These are phyloP conservation scores for Sceloporus undulatus DNA, from an alignment of 2,113 vertebrate genomes.

Conservation along the genomic window DNA sequence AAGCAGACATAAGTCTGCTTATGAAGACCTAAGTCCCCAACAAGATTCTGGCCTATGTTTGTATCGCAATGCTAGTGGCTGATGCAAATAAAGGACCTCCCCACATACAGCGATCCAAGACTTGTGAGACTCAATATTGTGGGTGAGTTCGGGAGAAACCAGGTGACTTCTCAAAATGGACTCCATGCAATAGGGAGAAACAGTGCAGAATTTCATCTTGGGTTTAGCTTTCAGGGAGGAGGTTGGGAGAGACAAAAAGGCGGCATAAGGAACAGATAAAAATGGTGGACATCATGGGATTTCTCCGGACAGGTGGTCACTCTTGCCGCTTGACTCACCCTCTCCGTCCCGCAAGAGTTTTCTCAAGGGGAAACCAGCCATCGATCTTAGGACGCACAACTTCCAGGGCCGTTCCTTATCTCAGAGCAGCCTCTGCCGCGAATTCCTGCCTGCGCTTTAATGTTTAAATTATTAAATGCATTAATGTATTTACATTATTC, in stretches of 20 bases:
- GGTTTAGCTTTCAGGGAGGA: background rate
- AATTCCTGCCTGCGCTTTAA: conserved; percentile 89
- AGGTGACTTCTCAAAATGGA: conserved; percentile 42
- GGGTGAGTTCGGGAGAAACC: conserved; percentile 15
- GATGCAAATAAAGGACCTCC: too few relatives aligned
- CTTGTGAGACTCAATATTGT: too few relatives aligned
- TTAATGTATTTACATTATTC: conserved; percentile 99
- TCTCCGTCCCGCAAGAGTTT: conserved; percentile 50
- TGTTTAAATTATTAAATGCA: conserved; percentile 99
- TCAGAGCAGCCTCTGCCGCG: conserved; percentile 81
- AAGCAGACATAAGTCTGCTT: too few relatives aligned
- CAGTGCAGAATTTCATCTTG: background rate
- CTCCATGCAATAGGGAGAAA: background rate
- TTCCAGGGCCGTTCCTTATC: conserved; percentile 82
- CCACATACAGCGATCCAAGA: too few relatives aligned
- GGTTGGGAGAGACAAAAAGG: background rate
- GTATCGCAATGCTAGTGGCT: too few relatives aligned
- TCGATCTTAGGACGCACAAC: conserved; percentile 80
- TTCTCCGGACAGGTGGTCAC: conserved; percentile 61
- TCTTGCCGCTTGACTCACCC: conserved; percentile 49
- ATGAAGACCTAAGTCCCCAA: too few relatives aligned
- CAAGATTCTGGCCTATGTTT: too few relatives aligned
- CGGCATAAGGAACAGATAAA: conserved; percentile 32
- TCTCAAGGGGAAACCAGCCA: conserved; percentile 83
- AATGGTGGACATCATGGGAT: conserved; percentile 61